Conservation (phyloP, 2,113 vertebrate genomes). For the Rattus rattus region DNA sequence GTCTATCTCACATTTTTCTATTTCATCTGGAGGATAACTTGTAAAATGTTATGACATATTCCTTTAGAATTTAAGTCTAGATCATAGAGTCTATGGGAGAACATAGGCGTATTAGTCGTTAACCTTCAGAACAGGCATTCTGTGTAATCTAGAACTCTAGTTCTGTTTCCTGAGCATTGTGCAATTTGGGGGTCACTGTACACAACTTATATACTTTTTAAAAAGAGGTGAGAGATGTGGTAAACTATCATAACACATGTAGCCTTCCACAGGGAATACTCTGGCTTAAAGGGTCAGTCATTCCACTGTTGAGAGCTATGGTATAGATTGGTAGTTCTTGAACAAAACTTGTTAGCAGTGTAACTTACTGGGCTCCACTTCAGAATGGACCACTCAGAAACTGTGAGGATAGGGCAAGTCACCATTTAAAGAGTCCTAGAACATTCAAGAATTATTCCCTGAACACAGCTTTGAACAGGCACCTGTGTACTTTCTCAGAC, state of each 20-base stretch:
- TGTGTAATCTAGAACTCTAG: not conserved
- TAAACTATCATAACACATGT: not conserved
- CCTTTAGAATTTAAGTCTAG: constrained; percentile 1
- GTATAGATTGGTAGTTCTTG: not conserved
- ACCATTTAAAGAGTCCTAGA: not conserved
- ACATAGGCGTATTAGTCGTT: constrained; percentile 12
- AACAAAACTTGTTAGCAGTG: not conserved
- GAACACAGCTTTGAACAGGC: not conserved
- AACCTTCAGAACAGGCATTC: not conserved
- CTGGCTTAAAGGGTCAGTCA: not conserved
- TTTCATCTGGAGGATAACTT: not conserved
- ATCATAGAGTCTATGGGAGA: not conserved
- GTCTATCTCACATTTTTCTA: constrained; percentile 17
- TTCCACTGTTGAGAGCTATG: not conserved
- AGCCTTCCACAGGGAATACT: not conserved
- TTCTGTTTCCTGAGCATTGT: not conserved
- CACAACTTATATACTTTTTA: not conserved
- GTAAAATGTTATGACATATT: not conserved
- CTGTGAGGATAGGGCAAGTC: not conserved
- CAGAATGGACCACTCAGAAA: not conserved
- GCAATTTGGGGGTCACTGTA: not conserved
- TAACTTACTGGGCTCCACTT: not conserved
- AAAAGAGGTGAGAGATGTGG: not conserved
- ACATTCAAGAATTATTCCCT: constrained; percentile 2
- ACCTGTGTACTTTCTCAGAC: not conserved